Evolutionary conservation across 2,113 vertebrate species (phyloP), one percentile per base, ranked within the genome.

Genomic region (Cyphomyrus plagiostoma): DNA sequence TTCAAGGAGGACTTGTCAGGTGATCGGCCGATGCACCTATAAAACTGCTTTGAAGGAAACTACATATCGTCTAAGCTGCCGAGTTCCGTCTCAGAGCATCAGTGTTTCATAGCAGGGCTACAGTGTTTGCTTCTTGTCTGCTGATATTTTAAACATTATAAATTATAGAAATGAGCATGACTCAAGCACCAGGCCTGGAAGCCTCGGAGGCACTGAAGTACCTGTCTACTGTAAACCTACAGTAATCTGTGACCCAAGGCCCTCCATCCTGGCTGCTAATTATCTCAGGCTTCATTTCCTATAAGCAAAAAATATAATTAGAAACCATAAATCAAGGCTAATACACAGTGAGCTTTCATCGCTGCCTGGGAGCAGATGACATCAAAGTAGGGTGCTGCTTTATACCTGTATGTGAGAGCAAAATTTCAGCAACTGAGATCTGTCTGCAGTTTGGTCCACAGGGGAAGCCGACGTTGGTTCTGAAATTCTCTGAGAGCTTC

Each of bases 61-160:
- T 21, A 84, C 21, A 0, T 74, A 26, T 2, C 0, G 23, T 62
- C 8, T 26, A 23, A n/a, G 62, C 26, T 4, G 3, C 1, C 10
- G 10, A 11, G 62, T 26, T 70, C n/a, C n/a, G 4, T 19, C 30
- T 46, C 9, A 42, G 86, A 89, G 21, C 53, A 49, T 89, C 58
- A 87, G 87, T 70, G 45, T 86, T 87, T 77, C 17, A 86, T 87
- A 39, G 66, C 83, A 19, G 10, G 45, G 21, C 58, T 52, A 46
- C 56, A 89, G 85, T 87, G 86, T 89, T 89, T 70, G 85, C 53
- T 49, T 17, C 56, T 70, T 48, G 21, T 70, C 58, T 52, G 30
- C 3, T 86, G 45, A 21, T 70, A 74, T 86, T 89, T 74, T 70
- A 89, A 89, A 89, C 10, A 66, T 89, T 89, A 53, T 82, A 15